Percentiles rank a stretch among this genome's conserved stretches.
These are phyloP conservation scores for Oriolus oriolus DNA, from an alignment of 2,113 vertebrate species.

Conservation along the genomic window DNA sequence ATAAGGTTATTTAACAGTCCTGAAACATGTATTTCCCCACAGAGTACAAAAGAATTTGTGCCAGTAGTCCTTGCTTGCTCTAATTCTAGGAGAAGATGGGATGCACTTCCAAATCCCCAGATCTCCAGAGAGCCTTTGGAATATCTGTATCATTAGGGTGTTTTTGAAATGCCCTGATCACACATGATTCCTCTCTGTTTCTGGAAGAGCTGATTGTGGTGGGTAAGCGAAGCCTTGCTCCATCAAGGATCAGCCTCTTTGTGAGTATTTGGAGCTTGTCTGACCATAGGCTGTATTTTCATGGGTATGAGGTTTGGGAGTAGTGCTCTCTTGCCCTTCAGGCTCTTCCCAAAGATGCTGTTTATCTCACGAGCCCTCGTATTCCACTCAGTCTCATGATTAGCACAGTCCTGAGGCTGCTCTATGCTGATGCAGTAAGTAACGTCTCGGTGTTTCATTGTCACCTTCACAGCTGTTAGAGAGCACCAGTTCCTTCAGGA, in stretches of 20 bases:
- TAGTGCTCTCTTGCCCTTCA: background rate
- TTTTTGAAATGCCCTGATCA: background rate
- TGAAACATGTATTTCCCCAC: background rate
- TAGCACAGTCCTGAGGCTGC: background rate
- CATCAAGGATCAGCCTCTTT: background rate
- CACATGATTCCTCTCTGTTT: background rate
- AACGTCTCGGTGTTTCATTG: background rate
- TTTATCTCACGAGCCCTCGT: background rate
- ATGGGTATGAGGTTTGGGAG: background rate
- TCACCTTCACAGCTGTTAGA: conserved; percentile 23
- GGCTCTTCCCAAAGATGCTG: background rate
- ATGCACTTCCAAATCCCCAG: background rate
- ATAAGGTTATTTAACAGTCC: background rate
- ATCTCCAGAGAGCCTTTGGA: background rate
- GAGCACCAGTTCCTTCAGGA: conserved; percentile 1
- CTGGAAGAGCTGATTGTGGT: background rate
- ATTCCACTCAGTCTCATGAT: background rate
- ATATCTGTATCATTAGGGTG: background rate
- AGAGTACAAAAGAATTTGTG: background rate
- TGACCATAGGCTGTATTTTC: background rate
- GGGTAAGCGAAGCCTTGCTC: background rate
- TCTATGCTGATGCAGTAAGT: background rate
- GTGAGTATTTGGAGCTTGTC: background rate
- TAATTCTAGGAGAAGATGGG: background rate
- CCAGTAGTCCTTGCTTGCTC: background rate